Evolutionary conservation across 2,888 invertebrate genomes (phyloP), one percentile per base, ranked within the genome.

Genomic region (Catocala fraxini): DNA sequence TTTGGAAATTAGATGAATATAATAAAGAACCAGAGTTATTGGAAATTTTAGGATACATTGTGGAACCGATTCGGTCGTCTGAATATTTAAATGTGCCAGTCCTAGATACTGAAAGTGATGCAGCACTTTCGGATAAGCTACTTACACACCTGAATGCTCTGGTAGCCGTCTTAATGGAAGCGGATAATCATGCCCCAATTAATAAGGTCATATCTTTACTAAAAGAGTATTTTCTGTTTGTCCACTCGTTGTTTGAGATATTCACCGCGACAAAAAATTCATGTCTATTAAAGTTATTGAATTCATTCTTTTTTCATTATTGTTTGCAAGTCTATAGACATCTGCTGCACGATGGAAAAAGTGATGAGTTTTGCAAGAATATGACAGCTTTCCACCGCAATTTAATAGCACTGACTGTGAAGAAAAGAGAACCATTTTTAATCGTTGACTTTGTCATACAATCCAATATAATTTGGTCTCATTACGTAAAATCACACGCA

Each of bases 401-500:
- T 48, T 61, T 69, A 35, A 34, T 79, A 33, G 33, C 53, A 12
- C 48, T 56, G 1, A 64, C 78, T 15, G 52, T 79, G n/a, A 65
- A 62, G n/a, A 82, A 82, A 65, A 59, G 79, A 46, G 79, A 79
- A 56, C 55, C 73, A 7, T 51, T 61, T 6, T 65, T 68, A 0
- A n/a, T 81, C 4, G 63, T 82, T 42, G 77, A 81, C 39, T 84
- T 79, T 34, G 59, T 76, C 5, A 68, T 80, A 6, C 77, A 77
- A 25, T 76, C 79, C 35, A 74, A 71, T 47, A 65, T 81, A 61
- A 80, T 82, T 57, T 84, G 80, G 79, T 68, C 74, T 4, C 75
- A 77, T 55, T 61, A 78, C 10, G 79, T 78, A n/a, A 75, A 70
- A 51, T 54, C 63, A n/a, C 59, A 65, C 53, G 57, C 57, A 11